These are phyloP conservation scores for Poecilia latipinna DNA, from an alignment of 2,113 vertebrate species.

Conservation along the genomic window DNA sequence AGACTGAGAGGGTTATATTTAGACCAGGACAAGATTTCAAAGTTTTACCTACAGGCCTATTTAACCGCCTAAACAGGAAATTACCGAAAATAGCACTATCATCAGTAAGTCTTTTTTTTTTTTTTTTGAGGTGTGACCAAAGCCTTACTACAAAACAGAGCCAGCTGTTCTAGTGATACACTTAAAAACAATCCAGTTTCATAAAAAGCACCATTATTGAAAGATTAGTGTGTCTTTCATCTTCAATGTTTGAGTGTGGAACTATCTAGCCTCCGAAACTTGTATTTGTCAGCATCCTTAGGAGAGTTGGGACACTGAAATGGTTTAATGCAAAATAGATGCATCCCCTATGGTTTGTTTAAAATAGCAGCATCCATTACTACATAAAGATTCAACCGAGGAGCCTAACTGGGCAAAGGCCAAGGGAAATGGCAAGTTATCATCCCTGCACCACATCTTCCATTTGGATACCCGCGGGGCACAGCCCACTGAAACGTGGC, in stretches of 20 bases:
- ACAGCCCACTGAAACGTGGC: slow-evolving; percentile 50
- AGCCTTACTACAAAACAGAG: not conserved
- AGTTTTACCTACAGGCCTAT: slow-evolving; percentile 30
- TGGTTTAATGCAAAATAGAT: slow-evolving; percentile 76
- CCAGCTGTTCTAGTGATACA: not conserved
- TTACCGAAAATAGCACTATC: not conserved
- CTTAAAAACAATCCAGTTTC: not conserved
- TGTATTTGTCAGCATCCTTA: slow-evolving; percentile 66
- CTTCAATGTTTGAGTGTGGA: slow-evolving; percentile 35
- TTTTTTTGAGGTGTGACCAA: not conserved
- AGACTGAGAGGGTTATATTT: slow-evolving; percentile 69
- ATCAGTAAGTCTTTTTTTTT: not conserved
- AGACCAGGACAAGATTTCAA: slow-evolving; percentile 65
- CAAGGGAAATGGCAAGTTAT: slow-evolving; percentile 69
- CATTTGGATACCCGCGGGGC: slow-evolving; percentile 62
- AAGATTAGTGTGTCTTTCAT: slow-evolving; percentile 34
- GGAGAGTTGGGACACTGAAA: slow-evolving; percentile 67
- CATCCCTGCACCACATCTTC: slow-evolving; percentile 50
- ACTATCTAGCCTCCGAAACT: slow-evolving; percentile 48
- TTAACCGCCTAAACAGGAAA: slow-evolving; percentile 25
- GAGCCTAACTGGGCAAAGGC: slow-evolving; percentile 53
- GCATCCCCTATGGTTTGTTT: slow-evolving; percentile 72
- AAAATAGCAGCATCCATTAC: slow-evolving; percentile 75
- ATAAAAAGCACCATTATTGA: slow-evolving; percentile 13
- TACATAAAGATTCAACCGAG: slow-evolving; percentile 39